Conservation (phyloP, 2,888 invertebrate genomes). For the Seira sanloemensis region DNA sequence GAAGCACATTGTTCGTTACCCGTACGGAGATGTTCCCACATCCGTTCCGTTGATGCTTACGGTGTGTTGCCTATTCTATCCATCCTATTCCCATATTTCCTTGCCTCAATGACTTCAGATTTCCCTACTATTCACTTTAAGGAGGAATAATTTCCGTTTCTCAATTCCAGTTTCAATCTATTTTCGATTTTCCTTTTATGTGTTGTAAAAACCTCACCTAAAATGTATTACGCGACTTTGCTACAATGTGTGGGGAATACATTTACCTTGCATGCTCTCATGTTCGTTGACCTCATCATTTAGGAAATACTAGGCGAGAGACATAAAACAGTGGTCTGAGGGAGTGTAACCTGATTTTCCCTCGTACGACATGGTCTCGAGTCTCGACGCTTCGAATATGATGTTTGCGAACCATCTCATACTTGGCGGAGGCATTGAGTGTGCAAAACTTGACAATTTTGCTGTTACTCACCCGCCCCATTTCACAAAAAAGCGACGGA, state of each 20-base stretch:
- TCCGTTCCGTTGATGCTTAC: slow-evolving; percentile 20
- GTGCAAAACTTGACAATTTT: too few relatives aligned
- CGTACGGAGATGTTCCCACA: too few relatives aligned
- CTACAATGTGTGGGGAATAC: slow-evolving; percentile 11
- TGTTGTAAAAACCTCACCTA: not conserved
- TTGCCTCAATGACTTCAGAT: slow-evolving; percentile 32
- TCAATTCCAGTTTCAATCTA: slow-evolving; percentile 59
- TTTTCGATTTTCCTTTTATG: slow-evolving; percentile 53
- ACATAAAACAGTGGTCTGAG: slow-evolving; percentile 36
- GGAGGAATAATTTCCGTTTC: slow-evolving; percentile 62
- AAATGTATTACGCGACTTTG: not conserved
- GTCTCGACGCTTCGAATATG: too few relatives aligned
- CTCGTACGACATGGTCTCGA: too few relatives aligned
- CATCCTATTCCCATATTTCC: slow-evolving; percentile 30
- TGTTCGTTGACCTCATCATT: slow-evolving; percentile 61
- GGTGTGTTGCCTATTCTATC: too few relatives aligned
- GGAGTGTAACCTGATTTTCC: slow-evolving; percentile 34
- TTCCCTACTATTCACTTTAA: slow-evolving; percentile 42
- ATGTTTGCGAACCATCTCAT: too few relatives aligned
- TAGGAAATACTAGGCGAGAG: slow-evolving; percentile 50
- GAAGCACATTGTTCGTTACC: slow-evolving; percentile 26
- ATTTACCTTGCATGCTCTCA: slow-evolving; percentile 27
- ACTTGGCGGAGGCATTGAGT: too few relatives aligned
- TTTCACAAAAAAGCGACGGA: too few relatives aligned
- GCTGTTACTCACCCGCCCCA: too few relatives aligned